phyloP scores from a whole-genome alignment of 2,888 invertebrate species.

The Tineola bisselliella region DNA sequence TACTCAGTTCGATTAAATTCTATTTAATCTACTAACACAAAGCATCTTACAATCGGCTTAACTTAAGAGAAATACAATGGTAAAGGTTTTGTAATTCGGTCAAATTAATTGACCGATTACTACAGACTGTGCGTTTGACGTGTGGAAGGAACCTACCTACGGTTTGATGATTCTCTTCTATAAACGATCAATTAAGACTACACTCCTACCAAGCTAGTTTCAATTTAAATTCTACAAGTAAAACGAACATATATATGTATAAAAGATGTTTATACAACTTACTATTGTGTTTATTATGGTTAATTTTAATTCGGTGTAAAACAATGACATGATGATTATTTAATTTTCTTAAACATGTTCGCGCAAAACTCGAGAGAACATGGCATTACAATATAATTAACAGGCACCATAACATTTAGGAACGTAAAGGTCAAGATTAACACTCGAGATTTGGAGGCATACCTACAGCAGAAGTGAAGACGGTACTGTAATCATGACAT shows the following conservation, averaged over 20 bases:
- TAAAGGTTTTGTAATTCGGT: not conserved
- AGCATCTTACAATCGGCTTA: too few relatives aligned
- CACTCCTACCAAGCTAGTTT: not conserved
- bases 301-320: too few relatives aligned
- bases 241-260: too few relatives aligned
- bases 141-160: not conserved
- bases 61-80: not conserved
- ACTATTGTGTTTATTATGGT: too few relatives aligned
- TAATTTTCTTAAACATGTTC: too few relatives aligned
- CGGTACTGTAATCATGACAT: slow-evolving; percentile 11
- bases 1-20: too few relatives aligned
- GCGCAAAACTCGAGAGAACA: too few relatives aligned
- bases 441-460: not conserved
- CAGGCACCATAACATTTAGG: not conserved
- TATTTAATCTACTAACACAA: too few relatives aligned
- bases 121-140: not conserved
- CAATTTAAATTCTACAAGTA: too few relatives aligned
- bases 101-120: not conserved
- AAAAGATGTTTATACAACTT: too few relatives aligned
- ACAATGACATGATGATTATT: too few relatives aligned
- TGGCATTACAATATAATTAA: too few relatives aligned
- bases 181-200: not conserved
- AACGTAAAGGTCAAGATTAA: not conserved
- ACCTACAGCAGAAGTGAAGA: not conserved
- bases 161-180: not conserved